A percentile compares a stretch with the other conserved stretches of the same genome.
Conservation (phyloP, 2,888 invertebrate genomes). For the Xanthia togata region DNA sequence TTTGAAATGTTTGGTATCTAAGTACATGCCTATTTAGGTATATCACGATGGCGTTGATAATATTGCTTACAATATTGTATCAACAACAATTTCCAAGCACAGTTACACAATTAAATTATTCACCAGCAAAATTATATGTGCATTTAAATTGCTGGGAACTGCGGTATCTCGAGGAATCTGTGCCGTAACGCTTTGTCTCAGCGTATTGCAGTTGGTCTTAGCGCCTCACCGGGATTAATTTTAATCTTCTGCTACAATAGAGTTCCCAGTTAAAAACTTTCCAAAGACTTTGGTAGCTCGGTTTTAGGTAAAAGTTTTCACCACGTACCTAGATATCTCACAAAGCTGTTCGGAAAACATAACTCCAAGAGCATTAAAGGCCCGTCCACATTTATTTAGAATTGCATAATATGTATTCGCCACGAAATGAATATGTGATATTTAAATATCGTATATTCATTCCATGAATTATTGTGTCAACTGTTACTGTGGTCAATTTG, state of each 20-base stretch:
- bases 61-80: conserved; percentile 12
- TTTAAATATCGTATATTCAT: too few species aligned
- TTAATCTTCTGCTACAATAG: conserved; percentile 65
- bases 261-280: conserved; percentile 61
- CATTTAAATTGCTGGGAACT: conserved; percentile 62
- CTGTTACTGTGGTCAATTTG: conserved; percentile 55
- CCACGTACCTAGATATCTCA: conserved; percentile 44
- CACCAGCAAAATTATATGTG: conserved; percentile 60
- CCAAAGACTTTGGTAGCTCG: conserved; percentile 55
- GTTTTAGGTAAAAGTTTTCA: conserved; percentile 61
- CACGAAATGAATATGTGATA: conserved; percentile 51
- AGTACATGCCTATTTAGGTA: not conserved
- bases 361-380: conserved; percentile 29
- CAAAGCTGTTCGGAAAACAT: conserved; percentile 42
- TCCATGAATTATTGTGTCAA: too few species aligned
- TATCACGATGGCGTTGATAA: not conserved
- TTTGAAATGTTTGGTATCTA: not conserved
- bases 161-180: conserved; percentile 55
- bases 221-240: conserved; percentile 63
- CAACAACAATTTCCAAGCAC: conserved; percentile 22
- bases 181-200: conserved; percentile 52
- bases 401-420: conserved; percentile 20
- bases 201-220: conserved; percentile 59
- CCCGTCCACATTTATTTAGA: conserved; percentile 9
- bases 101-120: conserved; percentile 55